These are phyloP conservation scores for Drosophila sechellia DNA, from an alignment of 1,140 invertebrate genomes.

Conservation along the genomic window DNA sequence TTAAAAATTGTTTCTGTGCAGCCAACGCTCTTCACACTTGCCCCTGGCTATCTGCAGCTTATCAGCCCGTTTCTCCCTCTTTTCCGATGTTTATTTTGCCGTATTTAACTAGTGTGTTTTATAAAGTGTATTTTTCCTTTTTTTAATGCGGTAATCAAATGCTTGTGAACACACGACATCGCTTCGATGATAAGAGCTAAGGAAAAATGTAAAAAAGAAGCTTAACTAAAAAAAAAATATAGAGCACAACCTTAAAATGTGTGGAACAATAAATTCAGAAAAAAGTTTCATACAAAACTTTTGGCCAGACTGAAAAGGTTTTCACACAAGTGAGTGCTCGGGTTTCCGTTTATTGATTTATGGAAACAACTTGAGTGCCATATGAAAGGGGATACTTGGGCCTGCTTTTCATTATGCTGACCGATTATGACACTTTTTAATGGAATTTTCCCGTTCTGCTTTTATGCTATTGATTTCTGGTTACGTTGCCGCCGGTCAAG, in stretches of 20 bases:
- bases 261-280: slow-evolving; percentile 70
- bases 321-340: slow-evolving; percentile 30
- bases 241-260: slow-evolving; percentile 34
- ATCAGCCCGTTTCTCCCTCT: slow-evolving; percentile 33
- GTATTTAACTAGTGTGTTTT: slow-evolving; percentile 63
- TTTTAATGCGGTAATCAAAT: slow-evolving; percentile 76
- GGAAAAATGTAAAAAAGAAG: slow-evolving; percentile 35
- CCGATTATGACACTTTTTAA: slow-evolving; percentile 82
- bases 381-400: slow-evolving; percentile 5
- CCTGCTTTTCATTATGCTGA: slow-evolving; percentile 75
- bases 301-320: neutral
- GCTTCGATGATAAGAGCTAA: slow-evolving; percentile 63
- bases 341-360: slow-evolving; percentile 77
- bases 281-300: neutral
- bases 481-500: slow-evolving; percentile 45
- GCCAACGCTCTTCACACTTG: slow-evolving; percentile 33
- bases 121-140: slow-evolving; percentile 22
- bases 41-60: slow-evolving; percentile 48
- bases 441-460: slow-evolving; percentile 75
- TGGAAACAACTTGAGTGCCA: slow-evolving; percentile 44
- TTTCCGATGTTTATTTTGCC: slow-evolving; percentile 14
- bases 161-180: slow-evolving; percentile 73
- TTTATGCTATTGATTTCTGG: slow-evolving; percentile 80
- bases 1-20: slow-evolving; percentile 8
- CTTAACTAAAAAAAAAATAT: neutral